phyloP scores from a whole-genome alignment of 1,140 invertebrate genomes.

The Antheraea pernyi region DNA sequence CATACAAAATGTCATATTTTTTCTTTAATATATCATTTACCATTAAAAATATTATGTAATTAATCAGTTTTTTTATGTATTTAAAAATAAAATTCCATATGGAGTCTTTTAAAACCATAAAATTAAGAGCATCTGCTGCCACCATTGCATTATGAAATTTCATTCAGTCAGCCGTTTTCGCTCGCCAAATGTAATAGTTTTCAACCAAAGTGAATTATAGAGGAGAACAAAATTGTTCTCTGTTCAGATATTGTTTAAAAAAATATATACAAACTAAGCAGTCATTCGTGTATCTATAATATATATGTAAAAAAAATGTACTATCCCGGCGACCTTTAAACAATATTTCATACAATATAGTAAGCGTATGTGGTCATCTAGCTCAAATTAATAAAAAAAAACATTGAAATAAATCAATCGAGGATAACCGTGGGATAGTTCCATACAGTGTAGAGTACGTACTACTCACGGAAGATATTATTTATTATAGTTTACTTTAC shows the following conservation, averaged over 20 bases:
- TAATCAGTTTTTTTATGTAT: too few relatives aligned
- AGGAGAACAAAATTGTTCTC: background rate
- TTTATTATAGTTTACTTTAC: constrained; percentile 25
- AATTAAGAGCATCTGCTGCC: too few relatives aligned
- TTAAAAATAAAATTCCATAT: too few relatives aligned
- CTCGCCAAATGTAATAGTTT: too few relatives aligned
- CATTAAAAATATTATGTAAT: too few relatives aligned
- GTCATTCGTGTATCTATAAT: constrained; percentile 69
- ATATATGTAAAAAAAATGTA: constrained; percentile 49
- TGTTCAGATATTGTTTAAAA: constrained; percentile 2
- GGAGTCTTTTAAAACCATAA: too few relatives aligned
- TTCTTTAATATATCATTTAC: too few relatives aligned
- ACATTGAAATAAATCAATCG: constrained; percentile 37
- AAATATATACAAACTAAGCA: constrained; percentile 74
- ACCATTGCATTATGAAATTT: too few relatives aligned
- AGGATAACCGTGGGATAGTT: background rate
- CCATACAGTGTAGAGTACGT: too few relatives aligned
- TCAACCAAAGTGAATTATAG: background rate
- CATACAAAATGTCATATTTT: too few relatives aligned
- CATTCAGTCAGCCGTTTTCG: too few relatives aligned
- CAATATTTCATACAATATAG: constrained; percentile 60
- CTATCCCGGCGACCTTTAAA: constrained; percentile 42
- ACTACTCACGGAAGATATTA: constrained; percentile 28
- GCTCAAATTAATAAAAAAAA: constrained; percentile 51
- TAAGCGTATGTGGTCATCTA: constrained; percentile 67